Evolutionary conservation across 2,888 invertebrate genomes (phyloP), one percentile per base, ranked within the genome.

Genomic region (Eupithecia subfuscata): DNA sequence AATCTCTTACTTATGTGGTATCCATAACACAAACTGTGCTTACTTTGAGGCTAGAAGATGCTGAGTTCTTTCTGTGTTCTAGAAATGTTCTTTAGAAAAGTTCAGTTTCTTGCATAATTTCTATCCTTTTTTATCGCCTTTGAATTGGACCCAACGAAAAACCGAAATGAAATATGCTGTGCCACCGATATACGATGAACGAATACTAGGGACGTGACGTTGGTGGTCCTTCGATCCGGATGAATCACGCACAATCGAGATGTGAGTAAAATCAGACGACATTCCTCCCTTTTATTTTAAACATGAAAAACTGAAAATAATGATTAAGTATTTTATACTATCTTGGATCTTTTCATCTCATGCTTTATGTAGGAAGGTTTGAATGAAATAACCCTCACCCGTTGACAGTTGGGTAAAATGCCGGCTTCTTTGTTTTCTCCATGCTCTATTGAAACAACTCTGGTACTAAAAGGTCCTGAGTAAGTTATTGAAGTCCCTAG

Each of bases 121-220:
- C 30, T 56, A 14, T 14, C 14, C 14, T 60, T 25, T 60, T 3
- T 60, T 6, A 25, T 60, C 60, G 67, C 75, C 71, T 64, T 8
- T 78, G 6, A 77, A 71, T 78, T 78, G 48, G 14, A 71, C 78
- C 79, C 77, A 34, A 34, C 43, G 2, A 12, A 40, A 73, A 56
- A 43, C 74, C 73, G 75, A 76, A 78, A 79, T 79, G 76, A 79
- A 79, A 78, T 79, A 80, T 80, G 76, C 76, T 60, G 65, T 34
- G 73, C 71, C 70, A 67, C 75, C 73, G 75, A 78, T 79, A 77
- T 78, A 77, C 77, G 76, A 74, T 56, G 76, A 75, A 79, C 71
- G 76, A 81, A 77, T 77, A 77, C 72, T 77, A 75, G 78, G 75
- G 78, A 76, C 78, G 79, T 81, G 78, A 75, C 78, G 74, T 52